Percentiles rank a stretch among this genome's conserved stretches.
Conservation (phyloP, 2,113 vertebrate genomes). For the Leptodactylus fuscus region DNA sequence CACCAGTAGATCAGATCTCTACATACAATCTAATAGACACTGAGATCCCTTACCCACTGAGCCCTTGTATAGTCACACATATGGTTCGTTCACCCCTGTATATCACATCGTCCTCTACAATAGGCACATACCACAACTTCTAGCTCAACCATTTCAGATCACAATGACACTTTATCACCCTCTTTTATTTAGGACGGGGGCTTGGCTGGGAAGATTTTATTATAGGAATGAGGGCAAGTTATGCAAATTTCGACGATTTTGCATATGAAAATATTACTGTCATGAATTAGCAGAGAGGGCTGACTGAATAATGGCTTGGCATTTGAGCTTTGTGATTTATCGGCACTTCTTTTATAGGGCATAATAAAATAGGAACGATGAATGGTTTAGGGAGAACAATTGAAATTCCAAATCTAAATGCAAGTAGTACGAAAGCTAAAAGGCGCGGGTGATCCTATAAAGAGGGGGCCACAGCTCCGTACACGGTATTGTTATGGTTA, state of each 20-base stretch:
- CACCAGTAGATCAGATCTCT: no score
- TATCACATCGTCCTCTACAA: not conserved
- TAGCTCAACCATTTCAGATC: no score
- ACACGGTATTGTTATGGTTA: not conserved
- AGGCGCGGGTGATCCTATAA: not conserved
- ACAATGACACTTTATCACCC: not conserved
- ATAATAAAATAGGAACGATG: slow-evolving; percentile 49
- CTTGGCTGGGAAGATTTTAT: slow-evolving; percentile 8
- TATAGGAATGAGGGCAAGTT: slow-evolving; percentile 24
- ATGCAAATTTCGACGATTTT: slow-evolving; percentile 32
- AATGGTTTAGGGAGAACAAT: slow-evolving; percentile 11
- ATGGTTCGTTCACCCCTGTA: not conserved
- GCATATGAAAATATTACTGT: slow-evolving; percentile 39
- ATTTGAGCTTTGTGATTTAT: slow-evolving; percentile 48
- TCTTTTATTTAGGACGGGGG: not conserved
- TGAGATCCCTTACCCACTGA: no score
- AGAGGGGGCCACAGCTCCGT: not conserved
- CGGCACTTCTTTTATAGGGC: slow-evolving; percentile 21
- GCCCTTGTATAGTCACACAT: not conserved
- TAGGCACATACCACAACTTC: no score
- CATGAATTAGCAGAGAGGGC: slow-evolving; percentile 39
- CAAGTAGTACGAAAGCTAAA: slow-evolving; percentile 10
- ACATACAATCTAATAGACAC: no score
- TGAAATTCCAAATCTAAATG: slow-evolving; percentile 36
- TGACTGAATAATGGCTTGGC: slow-evolving; percentile 36